phyloP scores from a whole-genome alignment of 2,888 invertebrate species.

The Pristionchus arcanus region DNA sequence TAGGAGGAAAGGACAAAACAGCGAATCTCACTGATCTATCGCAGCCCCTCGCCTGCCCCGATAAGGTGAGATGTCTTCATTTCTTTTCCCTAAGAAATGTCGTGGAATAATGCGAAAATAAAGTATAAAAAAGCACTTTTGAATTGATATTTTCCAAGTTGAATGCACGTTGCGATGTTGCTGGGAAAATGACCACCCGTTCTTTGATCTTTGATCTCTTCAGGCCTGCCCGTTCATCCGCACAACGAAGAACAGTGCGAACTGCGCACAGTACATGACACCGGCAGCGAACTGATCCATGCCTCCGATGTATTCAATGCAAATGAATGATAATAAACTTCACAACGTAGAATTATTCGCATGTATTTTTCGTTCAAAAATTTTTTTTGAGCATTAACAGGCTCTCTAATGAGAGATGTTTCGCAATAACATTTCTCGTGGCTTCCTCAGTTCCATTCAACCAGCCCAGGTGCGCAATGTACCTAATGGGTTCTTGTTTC shows the following conservation, averaged over 20 bases:
- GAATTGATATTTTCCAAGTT: neutral
- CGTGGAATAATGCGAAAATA: too few species aligned
- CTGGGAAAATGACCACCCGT: neutral
- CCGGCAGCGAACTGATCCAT: neutral
- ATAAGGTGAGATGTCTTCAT: slow-evolving; percentile 44
- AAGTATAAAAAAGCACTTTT: too few species aligned
- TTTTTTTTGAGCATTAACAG: too few species aligned
- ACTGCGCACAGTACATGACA: slow-evolving; percentile 58
- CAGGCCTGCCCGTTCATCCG: slow-evolving; percentile 67
- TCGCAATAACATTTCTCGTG: too few species aligned
- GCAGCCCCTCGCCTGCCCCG: slow-evolving; percentile 58
- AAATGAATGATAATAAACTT: neutral
- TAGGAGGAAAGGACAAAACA: slow-evolving; percentile 49
- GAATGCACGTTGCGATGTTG: neutral
- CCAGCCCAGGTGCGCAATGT: too few species aligned
- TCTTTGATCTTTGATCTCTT: slow-evolving; percentile 20
- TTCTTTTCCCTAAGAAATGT: too few species aligned
- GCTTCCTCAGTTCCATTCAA: too few species aligned
- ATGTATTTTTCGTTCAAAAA: too few species aligned
- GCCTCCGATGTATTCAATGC: neutral
- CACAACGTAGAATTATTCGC: neutral
- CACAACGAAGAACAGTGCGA: slow-evolving; percentile 64
- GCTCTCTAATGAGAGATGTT: too few species aligned
- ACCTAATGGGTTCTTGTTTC: too few species aligned
- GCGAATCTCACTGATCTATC: slow-evolving; percentile 61